These are phyloP conservation scores for Sus cebifrons DNA, from an alignment of 2,797 vertebrate genomes.

Conservation along the genomic window DNA sequence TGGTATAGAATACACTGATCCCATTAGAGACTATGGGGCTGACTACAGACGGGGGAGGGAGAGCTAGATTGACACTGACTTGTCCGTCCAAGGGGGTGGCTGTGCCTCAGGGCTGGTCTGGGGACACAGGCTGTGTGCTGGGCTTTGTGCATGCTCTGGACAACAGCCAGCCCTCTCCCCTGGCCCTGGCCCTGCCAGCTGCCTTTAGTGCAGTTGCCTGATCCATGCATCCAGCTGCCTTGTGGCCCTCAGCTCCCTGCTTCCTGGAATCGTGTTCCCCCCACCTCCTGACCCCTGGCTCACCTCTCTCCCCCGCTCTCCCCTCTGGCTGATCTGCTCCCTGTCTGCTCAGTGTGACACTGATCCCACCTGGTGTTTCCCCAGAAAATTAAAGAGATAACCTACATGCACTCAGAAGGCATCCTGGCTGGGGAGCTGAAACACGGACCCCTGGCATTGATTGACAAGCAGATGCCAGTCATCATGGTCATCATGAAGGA, in stretches of 20 bases:
- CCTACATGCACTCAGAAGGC: slow-evolving; percentile 99
- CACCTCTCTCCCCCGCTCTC: not conserved
- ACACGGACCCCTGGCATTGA: slow-evolving; percentile 95
- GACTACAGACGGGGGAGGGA: not conserved
- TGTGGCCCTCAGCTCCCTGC: not conserved
- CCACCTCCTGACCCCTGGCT: not conserved
- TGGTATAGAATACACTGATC: not conserved
- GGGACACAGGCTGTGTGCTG: not conserved
- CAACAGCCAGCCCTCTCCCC: not conserved
- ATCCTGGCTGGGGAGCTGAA: slow-evolving; percentile 98
- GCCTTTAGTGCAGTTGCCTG: not conserved
- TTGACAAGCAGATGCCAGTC: slow-evolving; percentile 98
- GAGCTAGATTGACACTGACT: not conserved
- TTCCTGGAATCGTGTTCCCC: not conserved
- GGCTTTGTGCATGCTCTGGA: not conserved
- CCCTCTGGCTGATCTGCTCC: not conserved
- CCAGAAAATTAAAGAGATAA: slow-evolving; percentile 99
- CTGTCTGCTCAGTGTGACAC: not conserved
- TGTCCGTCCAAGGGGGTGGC: not conserved
- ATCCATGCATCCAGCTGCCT: rapidly evolving
- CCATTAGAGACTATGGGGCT: not conserved
- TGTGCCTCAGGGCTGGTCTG: not conserved
- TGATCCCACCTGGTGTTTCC: not conserved
- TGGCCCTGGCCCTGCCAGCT: not conserved
- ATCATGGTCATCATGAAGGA: slow-evolving; percentile 99